Percentiles rank a stretch among this genome's conserved stretches.
These are phyloP conservation scores for Pentamera pediparva DNA, from an alignment of 53 echinoderm and acorn worm species.

Conservation along the genomic window DNA sequence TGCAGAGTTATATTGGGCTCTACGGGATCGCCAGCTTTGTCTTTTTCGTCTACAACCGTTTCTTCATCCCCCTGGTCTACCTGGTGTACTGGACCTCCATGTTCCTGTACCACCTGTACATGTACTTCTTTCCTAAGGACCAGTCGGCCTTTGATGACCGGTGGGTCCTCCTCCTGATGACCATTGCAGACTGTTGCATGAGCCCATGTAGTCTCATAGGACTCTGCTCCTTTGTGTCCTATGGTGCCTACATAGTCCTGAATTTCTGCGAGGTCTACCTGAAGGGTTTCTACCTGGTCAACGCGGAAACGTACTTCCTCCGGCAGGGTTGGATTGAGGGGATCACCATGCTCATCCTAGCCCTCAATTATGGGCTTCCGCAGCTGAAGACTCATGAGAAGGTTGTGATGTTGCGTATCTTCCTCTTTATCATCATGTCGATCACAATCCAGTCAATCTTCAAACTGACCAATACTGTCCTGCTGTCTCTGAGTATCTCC, in stretches of 20 bases:
- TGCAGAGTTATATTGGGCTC: conserved; percentile 74
- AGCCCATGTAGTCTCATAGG: conserved; percentile 94
- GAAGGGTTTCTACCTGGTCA: conserved; percentile 60
- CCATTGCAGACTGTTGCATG: conserved; percentile 80
- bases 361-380: conserved; percentile 73
- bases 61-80: conserved; percentile 79
- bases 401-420: conserved; percentile 76
- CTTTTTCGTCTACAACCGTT: conserved; percentile 71
- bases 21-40: conserved; percentile 75
- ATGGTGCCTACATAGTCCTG: conserved; percentile 66
- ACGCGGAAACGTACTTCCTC: conserved; percentile 48
- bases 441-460: conserved; percentile 86
- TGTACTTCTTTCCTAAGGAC: conserved; percentile 58
- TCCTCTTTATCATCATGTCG: conserved; percentile 82
- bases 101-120: conserved; percentile 69
- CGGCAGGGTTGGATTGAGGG: conserved; percentile 92
- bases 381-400: conserved; percentile 71
- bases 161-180: conserved; percentile 70
- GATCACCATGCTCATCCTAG: conserved; percentile 72
- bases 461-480: conserved; percentile 76
- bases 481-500: conserved; percentile 73
- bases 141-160: conserved; percentile 54
- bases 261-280: conserved; percentile 80
- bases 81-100: conserved; percentile 73
- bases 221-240: conserved; percentile 87